These are phyloP conservation scores for Heterodera carotae DNA, from an alignment of 1,140 invertebrate genomes.

Conservation along the genomic window DNA sequence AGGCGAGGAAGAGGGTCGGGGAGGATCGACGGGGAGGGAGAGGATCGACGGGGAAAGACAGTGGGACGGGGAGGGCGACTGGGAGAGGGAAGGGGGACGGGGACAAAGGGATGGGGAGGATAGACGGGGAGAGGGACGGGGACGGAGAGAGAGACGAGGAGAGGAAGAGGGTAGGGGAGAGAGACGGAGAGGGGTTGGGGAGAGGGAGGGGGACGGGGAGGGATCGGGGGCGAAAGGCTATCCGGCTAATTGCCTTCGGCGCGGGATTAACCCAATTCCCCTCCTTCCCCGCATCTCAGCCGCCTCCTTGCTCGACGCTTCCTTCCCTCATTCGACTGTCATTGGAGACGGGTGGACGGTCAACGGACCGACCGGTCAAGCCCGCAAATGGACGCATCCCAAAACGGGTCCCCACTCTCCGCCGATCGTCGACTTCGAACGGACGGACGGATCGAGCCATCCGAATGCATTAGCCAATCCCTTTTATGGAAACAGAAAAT, in stretches of 20 bases:
- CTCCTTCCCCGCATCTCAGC: too few relatives aligned
- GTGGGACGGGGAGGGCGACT: not conserved
- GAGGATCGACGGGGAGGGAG: too few relatives aligned
- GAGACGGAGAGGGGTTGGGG: not conserved
- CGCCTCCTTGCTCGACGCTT: too few relatives aligned
- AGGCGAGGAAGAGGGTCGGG: too few relatives aligned
- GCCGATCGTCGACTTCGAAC: too few relatives aligned
- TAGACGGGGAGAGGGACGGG: not conserved
- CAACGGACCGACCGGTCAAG: too few relatives aligned
- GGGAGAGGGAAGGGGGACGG: not conserved
- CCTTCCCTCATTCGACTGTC: not conserved
- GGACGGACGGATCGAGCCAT: not conserved
- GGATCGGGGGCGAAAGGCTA: not conserved
- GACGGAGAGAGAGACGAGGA: not conserved
- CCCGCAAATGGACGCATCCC: not conserved
- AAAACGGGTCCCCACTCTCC: constrained; percentile 1
- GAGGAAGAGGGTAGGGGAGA: too few relatives aligned
- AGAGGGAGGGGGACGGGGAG: not conserved
- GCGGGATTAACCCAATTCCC: constrained; percentile 18
- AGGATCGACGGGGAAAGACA: not conserved
- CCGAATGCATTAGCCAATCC: not conserved
- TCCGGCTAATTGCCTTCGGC: constrained; percentile 9
- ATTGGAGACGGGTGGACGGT: not conserved
- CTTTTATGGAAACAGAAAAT: not conserved
- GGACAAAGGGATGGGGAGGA: not conserved